Base-by-base conservation (phyloP, 2,113 vertebrate genomes). In the Elephas maximus region DNA sequence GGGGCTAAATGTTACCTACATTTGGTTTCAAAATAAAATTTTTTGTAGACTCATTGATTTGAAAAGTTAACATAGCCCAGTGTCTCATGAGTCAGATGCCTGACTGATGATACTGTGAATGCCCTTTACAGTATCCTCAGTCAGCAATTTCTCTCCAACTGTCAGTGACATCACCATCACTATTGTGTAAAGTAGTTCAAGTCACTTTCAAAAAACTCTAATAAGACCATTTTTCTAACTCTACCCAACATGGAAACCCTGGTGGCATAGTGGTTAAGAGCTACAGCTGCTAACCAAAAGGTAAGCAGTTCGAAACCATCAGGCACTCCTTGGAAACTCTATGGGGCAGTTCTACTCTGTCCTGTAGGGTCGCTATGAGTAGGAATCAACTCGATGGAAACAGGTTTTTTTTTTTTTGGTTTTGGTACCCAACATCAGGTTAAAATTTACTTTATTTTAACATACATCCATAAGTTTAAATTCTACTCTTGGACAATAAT, bases 361-460 rank as follows among this genome's bases (percentile, higher is more conserved):
- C 37, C 37, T 37, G 2, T 37, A 37, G 37, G 37, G 37, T 37
- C 37, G 37, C 37, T 37, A 37, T 37, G 37, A 37, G 37, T 37
- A 37, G 37, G 37, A 37, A 37, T 37, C 37, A 37, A 37, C 37
- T 37, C 37, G 37, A 37, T 2, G 2, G 37, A 2, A 37, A 37
- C 37, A 37, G 37, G 37, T 37, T 37, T 37, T 37, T 37, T 2
- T 37, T 37, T 37, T 37, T 37, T 37, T 37, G 37, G 37, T 37
- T 37, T 37, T 37, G 37, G 53, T 57, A 7, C 48, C 53, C 53
- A 57, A 65, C 71, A 44, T 44, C 44, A 15, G 5, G 8, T 44
- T 94, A 51, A 48, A 4, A 57, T 88, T 94, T 80, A 41, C 41
- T 26, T 83, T 92, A 45, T 83, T 57, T 93, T 81, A 81, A 94